Base-by-base conservation (phyloP, 1,140 invertebrate species). In the Drosophila elegans region DNA sequence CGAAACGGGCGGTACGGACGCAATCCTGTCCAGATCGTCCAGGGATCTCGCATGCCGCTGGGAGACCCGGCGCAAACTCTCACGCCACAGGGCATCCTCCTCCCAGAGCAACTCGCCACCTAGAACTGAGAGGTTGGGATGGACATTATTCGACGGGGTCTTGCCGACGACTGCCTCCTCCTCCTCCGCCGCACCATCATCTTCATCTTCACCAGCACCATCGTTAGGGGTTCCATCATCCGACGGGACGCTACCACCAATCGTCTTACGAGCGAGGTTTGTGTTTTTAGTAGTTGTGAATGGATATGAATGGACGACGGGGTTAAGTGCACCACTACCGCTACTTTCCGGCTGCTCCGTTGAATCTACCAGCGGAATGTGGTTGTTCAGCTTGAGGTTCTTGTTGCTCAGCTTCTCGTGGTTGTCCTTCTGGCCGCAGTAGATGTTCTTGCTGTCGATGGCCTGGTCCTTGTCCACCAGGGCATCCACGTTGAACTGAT, bases 61-160 rank as follows among this genome's bases (percentile, higher is more conserved):
- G 68, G 96, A 97, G 1, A 96, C 96, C 66, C 95, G 94, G 38
- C 96, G 93, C 13, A 97, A 93, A 79, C 95, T 96, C 82, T 97
- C 96, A 54, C 96, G 93, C 96, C 96, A 97, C 1, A 97, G 93
- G 5, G 94, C 92, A 91, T 97, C 96, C 92, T 97, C 96, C 89
- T 97, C 96, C 96, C 96, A 97, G 27, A 96, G 94, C 92, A 96
- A 95, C 71, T 96, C 95, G 29, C 94, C 94, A 90, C 88, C 91
- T 91, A 82, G 13, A 91, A 91, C 80, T 90, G 86, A 83, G 62
- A 88, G 67, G 82, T 88, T 68, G 21, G 61, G 74, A 76, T 60
- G 81, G 49, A 68, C 56, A 68, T 91, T 85, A 90, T 80, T 91
- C 59, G 51, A 55, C n/a, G 66, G 49, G 16, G 32, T 59, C 39